Base-by-base conservation (phyloP, 2,888 invertebrate species). In the Theretra japonica region DNA sequence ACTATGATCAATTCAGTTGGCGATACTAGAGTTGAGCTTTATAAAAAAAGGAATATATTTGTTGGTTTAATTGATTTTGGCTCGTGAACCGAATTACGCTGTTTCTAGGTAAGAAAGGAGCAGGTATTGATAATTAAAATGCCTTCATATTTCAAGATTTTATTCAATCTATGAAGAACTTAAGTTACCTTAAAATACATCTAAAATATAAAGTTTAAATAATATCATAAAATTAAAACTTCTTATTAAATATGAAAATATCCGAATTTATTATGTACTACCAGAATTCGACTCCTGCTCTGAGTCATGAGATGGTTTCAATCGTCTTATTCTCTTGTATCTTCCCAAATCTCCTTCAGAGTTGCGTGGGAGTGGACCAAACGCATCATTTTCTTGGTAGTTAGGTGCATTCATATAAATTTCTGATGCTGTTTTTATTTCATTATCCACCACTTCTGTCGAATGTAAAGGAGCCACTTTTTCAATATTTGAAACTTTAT, bases 321-420 rank as follows among this genome's bases (percentile, higher is more conserved):
- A 84, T 53, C 88, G 86, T 73, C 92, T 86, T 84, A 94, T 88
- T 86, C 93, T 87, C 84, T 93, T 94, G 75, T 86, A 91, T 72
- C 93, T 83, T 57, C 84, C 83, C 70, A 89, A 79, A 74, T 91
- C 92, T 56, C 86, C 88, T 70, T 91, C 90, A 57, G 87, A 88
- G 75, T 80, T 88, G 56, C 82, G 82, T 2, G 88, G 87, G 2
- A 90, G 79, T 11, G 89, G 83, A 2, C 91, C 91, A 78, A 92
- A 90, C 0, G 89, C 86, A 71, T 90, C 93, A 73, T 84, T 88
- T 71, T 89, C 90, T 75, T 90, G 88, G 74, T 88, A 90, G 74
- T 85, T 85, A 2, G 84, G 83, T 33, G 79, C 78, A 75, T 86
- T 88, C 15, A 85, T 77, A 68, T 80, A 78, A 72, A 80, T 85